phyloP scores from a whole-genome alignment of 1,140 invertebrate species.

The Heterodera schachtii region DNA sequence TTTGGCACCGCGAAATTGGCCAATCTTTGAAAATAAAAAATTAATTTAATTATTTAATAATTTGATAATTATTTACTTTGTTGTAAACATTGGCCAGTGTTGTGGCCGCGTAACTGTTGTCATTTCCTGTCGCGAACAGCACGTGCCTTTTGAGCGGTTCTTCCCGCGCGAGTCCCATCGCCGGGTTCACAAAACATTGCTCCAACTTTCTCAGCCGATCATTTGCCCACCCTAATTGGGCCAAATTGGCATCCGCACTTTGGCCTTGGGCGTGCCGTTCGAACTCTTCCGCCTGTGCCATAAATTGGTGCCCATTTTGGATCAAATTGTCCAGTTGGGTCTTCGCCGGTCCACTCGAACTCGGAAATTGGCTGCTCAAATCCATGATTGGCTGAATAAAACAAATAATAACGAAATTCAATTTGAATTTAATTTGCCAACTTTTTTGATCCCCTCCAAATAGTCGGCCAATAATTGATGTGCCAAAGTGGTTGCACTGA shows the following conservation, averaged over 20 bases:
- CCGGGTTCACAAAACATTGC: conserved; percentile 59
- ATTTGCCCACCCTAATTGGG: conserved; percentile 32
- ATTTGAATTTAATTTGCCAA: conserved; percentile 1
- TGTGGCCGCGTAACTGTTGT: conserved; percentile 47
- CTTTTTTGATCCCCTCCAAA: conserved; percentile 43
- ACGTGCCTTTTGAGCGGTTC: conserved; percentile 44
- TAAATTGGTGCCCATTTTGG: conserved; percentile 34
- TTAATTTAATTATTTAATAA: conserved; percentile 4
- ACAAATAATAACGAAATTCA: neutral
- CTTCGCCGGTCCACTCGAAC: conserved; percentile 8
- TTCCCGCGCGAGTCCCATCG: conserved; percentile 21
- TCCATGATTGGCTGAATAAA: neutral
- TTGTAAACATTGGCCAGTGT: conserved; percentile 55
- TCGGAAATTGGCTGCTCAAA: conserved; percentile 19
- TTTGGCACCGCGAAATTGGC: conserved; percentile 16
- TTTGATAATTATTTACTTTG: conserved; percentile 25
- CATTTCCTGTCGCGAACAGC: conserved; percentile 50
- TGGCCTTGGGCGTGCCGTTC: conserved; percentile 31
- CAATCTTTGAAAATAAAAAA: neutral
- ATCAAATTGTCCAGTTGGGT: conserved; percentile 31
- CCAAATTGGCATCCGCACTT: conserved; percentile 1
- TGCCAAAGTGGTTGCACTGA: conserved; percentile 56
- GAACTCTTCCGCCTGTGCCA: conserved; percentile 36
- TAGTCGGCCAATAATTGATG: conserved; percentile 43
- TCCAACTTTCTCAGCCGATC: conserved; percentile 50